Conservation (phyloP, 2,113 vertebrate genomes). For the Tonatia bakeri region DNA sequence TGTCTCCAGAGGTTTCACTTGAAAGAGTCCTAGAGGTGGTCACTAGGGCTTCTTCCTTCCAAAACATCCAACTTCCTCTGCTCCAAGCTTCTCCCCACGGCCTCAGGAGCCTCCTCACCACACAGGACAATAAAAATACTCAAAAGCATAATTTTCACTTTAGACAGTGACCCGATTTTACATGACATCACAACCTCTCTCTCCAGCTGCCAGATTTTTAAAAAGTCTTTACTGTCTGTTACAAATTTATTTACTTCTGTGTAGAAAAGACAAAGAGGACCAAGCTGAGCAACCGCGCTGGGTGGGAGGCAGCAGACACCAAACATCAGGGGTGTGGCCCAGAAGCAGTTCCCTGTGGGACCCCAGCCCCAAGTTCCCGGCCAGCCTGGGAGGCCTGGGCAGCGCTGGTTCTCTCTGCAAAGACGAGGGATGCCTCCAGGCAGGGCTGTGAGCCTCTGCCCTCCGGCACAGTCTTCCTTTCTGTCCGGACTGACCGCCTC, state of each 20-base stretch:
- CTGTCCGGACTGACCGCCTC: constrained; percentile 68
- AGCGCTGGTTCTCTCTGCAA: background rate
- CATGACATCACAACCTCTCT: background rate
- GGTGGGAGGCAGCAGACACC: background rate
- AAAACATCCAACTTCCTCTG: background rate
- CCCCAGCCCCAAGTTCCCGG: too few species aligned
- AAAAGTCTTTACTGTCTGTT: background rate
- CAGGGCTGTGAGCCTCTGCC: background rate
- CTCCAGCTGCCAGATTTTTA: background rate
- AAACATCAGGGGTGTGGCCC: background rate
- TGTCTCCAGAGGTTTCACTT: background rate
- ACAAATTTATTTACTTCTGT: background rate
- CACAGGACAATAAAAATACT: background rate
- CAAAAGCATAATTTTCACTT: background rate
- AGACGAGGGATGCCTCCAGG: background rate
- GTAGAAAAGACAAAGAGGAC: background rate
- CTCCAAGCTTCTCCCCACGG: background rate
- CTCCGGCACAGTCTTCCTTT: constrained; percentile 40
- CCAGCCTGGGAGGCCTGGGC: background rate
- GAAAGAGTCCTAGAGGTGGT: background rate
- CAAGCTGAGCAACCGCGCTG: background rate
- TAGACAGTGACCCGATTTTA: background rate
- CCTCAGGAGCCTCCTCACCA: background rate
- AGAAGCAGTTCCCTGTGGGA: background rate
- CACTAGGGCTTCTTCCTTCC: background rate